Base-by-base conservation (phyloP, 1,140 invertebrate genomes). In the Meteorus sp. region DNA sequence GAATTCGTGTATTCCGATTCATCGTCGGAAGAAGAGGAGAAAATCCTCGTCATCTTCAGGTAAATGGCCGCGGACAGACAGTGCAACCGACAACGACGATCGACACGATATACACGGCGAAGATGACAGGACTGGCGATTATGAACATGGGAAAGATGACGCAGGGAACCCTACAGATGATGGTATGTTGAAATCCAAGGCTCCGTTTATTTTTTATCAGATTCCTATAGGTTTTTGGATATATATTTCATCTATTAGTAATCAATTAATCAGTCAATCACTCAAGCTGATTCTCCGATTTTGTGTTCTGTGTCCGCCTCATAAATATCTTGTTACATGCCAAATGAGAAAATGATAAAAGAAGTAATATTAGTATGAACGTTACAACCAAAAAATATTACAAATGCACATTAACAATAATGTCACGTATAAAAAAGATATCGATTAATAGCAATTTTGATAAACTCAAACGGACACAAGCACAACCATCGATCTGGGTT, bases 401-500 rank as follows among this genome's bases (percentile, higher is more conserved):
- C n/a, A n/a, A n/a, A n/a, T n/a, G n/a, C n/a, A n/a, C n/a, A n/a
- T n/a, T n/a, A n/a, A n/a, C n/a, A n/a, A n/a, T n/a, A n/a, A n/a
- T n/a, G n/a, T n/a, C n/a, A n/a, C n/a, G n/a, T n/a, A n/a, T n/a
- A n/a, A n/a, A n/a, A n/a, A n/a, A n/a, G n/a, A n/a, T n/a, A n/a
- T n/a, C n/a, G n/a, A 15, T 35, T 1, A 52, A 52, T 44, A 2
- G 20, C 13, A 22, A 23, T 41, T 17, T 8, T 39, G 29, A 31
- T 22, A 41, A 56, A 52, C 33, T 33, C 47, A 66, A 68, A 73
- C 66, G 72, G 71, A 74, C 72, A 75, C 74, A 75, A 75, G 72
- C 74, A 74, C 74, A 75, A 74, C 74, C 74, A 74, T 74, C 70
- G 59, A 70, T 69, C 61, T 57, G 72, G 73, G 72, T 74, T 75